Percentiles rank a stretch among this genome's conserved stretches.
These are phyloP conservation scores for Sarcophaga peregrina DNA, from an alignment of 1,140 invertebrate genomes.

Conservation along the genomic window DNA sequence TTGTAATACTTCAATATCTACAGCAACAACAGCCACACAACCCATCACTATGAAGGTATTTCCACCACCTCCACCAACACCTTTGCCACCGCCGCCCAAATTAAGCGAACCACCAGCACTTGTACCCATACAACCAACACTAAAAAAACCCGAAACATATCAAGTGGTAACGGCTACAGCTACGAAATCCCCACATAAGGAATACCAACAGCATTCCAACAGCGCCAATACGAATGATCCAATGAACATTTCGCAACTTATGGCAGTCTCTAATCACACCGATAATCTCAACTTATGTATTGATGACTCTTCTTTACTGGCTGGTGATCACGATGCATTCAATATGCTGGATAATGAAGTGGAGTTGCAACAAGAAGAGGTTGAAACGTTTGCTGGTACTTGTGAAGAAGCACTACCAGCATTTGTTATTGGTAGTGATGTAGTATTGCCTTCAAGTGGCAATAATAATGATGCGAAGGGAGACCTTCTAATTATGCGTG, in stretches of 20 bases:
- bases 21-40: background rate
- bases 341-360: slow-evolving; percentile 43
- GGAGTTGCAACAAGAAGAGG: slow-evolving; percentile 46
- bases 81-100: background rate
- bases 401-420: slow-evolving; percentile 32
- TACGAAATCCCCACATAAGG: background rate
- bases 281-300: slow-evolving; percentile 32
- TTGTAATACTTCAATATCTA: background rate
- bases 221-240: slow-evolving; percentile 14
- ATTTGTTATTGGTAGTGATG: slow-evolving; percentile 42
- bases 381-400: slow-evolving; percentile 57
- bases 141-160: slow-evolving; percentile 20
- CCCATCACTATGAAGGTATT: background rate
- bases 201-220: slow-evolving; percentile 19
- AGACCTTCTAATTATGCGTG: background rate
- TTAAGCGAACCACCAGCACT: slow-evolving; percentile 56
- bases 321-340: slow-evolving; percentile 43
- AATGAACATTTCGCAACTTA: slow-evolving; percentile 6
- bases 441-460: slow-evolving; percentile 32
- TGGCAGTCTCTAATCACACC: background rate
- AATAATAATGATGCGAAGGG: background rate
- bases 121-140: slow-evolving; percentile 53
- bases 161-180: background rate
- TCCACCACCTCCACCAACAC: slow-evolving; percentile 27
- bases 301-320: slow-evolving; percentile 24